A percentile compares a stretch with the other conserved stretches of the same genome.
phyloP scores from a whole-genome alignment of 2,113 vertebrate genomes.

The Aegotheles bennettii region DNA sequence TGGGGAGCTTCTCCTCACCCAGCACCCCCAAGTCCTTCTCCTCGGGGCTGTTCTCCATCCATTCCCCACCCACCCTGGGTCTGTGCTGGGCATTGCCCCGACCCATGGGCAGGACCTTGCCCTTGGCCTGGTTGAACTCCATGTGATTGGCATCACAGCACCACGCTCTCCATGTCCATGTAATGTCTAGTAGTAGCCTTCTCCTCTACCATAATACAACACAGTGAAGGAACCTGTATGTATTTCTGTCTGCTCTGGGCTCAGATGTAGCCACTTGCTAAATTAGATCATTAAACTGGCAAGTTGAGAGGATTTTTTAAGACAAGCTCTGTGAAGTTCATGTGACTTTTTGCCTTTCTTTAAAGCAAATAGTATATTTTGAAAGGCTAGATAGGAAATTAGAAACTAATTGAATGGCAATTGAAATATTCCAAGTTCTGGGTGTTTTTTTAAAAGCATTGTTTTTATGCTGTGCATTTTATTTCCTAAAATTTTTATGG shows the following conservation, averaged over 20 bases:
- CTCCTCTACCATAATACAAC: background rate
- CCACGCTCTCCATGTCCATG: too few relatives aligned
- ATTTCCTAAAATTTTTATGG: background rate
- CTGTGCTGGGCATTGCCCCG: too few relatives aligned
- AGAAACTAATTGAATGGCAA: background rate
- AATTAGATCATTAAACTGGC: background rate
- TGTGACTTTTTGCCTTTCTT: background rate
- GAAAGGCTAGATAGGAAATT: background rate
- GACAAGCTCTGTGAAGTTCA: background rate
- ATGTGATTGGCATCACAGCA: too few relatives aligned
- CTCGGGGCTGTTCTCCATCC: too few relatives aligned
- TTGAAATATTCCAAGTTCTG: background rate
- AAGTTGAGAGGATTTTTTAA: background rate
- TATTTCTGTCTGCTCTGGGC: background rate
- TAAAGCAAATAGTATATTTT: background rate
- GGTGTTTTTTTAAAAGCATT: background rate
- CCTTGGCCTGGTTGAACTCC: too few relatives aligned
- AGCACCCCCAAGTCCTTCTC: too few relatives aligned
- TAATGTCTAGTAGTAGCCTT: accelerated
- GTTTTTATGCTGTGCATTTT: background rate
- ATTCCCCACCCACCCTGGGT: too few relatives aligned
- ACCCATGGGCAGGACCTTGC: too few relatives aligned
- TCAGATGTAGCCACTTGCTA: background rate
- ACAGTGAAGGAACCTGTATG: background rate
- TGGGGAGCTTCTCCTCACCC: too few relatives aligned